Base-by-base conservation (phyloP, 2,797 vertebrate genomes). In the Anguilla marmorata region DNA sequence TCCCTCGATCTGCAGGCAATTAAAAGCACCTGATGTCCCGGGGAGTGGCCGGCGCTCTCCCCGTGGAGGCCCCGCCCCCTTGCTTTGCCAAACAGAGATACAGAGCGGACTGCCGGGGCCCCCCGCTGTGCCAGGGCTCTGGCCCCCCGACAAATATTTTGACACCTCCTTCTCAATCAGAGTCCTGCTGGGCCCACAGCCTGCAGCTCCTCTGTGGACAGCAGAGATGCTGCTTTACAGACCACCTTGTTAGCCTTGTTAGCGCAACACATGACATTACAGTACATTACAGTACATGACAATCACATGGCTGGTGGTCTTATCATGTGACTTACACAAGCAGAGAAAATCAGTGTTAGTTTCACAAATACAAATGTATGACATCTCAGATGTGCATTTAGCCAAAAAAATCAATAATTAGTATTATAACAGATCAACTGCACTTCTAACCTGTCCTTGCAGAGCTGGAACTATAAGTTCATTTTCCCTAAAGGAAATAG, bases 141-240 rank as follows among this genome's bases (percentile, higher is more conserved):
- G 88, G 89, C 48, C 85, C 3, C 91, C 90, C 76, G 89, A 91
- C 92, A 96, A 96, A 95, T 94, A 96, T 96, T 95, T 95, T 94
- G 90, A 93, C 88, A 88, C 90, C 93, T 91, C 90, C 74, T 86
- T 92, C 88, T 88, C 85, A 92, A 93, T 91, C 90, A 76, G 87
- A 11, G 90, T 89, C 91, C 89, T 89, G 90, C 92, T 90, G 91
- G 91, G 92, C 92, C 90, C 94, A 90, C 95, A 94, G 93, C 93
- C 95, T 92, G 92, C 88, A 79, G 92, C 92, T 30, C 89, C 80
- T 86, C 84, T 82, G 12, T 90, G 91, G 93, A 94, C 89, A 60
- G 87, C 91, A 74, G 90, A 92, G 91, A 33, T 95, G 94, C 96
- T 95, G 88, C 90, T 89, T 90, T 88, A 86, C 37, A 94, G 92